These are phyloP conservation scores for Saturnia japonica DNA, from an alignment of 2,888 invertebrate genomes.

Conservation along the genomic window DNA sequence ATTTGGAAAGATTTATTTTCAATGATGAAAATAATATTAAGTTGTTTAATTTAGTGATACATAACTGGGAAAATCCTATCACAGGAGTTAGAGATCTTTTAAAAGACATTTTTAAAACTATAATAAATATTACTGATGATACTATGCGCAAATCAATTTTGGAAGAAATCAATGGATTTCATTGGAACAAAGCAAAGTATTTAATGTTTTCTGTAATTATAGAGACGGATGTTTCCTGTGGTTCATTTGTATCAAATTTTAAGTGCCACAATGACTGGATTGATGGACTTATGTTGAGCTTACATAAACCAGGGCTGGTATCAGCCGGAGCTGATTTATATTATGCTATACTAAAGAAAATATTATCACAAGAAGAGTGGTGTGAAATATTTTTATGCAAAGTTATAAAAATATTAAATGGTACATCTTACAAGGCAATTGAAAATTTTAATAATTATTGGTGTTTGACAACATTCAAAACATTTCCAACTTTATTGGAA, in stretches of 20 bases:
- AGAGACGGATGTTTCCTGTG: constrained; percentile 30
- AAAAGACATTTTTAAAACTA: constrained; percentile 70
- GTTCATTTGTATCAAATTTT: constrained; percentile 17
- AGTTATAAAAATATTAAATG: constrained; percentile 51
- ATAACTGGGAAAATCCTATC: constrained; percentile 84
- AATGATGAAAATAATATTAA: constrained; percentile 54
- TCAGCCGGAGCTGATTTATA: constrained; percentile 84
- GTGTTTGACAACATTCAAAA: constrained; percentile 73
- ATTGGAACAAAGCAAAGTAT: constrained; percentile 83
- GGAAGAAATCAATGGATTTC: constrained; percentile 68
- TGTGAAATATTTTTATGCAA: constrained; percentile 57
- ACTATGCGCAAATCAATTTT: constrained; percentile 46
- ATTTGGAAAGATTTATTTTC: constrained; percentile 51
- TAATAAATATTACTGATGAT: constrained; percentile 48
- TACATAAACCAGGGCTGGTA: constrained; percentile 79
- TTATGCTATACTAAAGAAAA: constrained; percentile 67
- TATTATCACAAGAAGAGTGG: constrained; percentile 69
- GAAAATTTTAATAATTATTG: constrained; percentile 78
- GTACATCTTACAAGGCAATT: constrained; percentile 53
- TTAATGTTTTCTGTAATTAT: constrained; percentile 79
- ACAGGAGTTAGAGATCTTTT: constrained; percentile 80
- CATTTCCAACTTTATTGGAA: constrained; percentile 55
- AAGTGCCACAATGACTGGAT: constrained; percentile 47
- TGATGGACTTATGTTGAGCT: constrained; percentile 63
- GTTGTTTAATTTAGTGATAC: constrained; percentile 76